phyloP scores from a whole-genome alignment of 2,797 vertebrate genomes.

The Falco concolor region DNA sequence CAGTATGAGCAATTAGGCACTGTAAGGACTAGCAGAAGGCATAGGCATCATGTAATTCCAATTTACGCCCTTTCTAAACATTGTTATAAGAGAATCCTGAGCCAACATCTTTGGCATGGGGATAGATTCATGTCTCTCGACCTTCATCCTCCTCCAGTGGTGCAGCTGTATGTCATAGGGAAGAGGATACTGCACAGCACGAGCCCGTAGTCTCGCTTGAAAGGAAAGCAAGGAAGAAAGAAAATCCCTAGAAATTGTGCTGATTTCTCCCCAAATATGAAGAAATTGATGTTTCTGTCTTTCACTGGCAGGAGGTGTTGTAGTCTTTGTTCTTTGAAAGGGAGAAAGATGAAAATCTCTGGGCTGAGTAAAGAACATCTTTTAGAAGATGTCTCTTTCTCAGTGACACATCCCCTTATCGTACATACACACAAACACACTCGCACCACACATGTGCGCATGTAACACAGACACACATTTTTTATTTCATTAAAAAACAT shows the following conservation, averaged over 20 bases:
- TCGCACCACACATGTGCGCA: background rate
- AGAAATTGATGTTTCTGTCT: background rate
- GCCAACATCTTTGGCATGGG: background rate
- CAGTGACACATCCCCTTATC: background rate
- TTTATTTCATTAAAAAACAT: slow-evolving; percentile 26
- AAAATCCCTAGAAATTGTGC: background rate
- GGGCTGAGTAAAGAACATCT: background rate
- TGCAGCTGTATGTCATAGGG: background rate
- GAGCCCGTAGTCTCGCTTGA: background rate
- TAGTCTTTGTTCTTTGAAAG: background rate
- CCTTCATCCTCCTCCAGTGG: background rate
- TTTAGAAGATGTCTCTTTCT: background rate
- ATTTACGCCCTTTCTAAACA: background rate
- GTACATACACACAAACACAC: background rate
- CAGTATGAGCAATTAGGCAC: background rate
- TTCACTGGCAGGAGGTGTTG: background rate
- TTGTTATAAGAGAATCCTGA: background rate
- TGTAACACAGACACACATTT: background rate
- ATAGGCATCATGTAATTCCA: background rate
- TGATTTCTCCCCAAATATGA: background rate
- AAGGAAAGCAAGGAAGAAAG: background rate
- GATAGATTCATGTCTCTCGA: background rate
- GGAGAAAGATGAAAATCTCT: background rate
- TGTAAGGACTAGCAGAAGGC: background rate
- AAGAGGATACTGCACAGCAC: background rate